phyloP scores from a whole-genome alignment of 2,113 vertebrate species.

The Gopherus evgoodei region DNA sequence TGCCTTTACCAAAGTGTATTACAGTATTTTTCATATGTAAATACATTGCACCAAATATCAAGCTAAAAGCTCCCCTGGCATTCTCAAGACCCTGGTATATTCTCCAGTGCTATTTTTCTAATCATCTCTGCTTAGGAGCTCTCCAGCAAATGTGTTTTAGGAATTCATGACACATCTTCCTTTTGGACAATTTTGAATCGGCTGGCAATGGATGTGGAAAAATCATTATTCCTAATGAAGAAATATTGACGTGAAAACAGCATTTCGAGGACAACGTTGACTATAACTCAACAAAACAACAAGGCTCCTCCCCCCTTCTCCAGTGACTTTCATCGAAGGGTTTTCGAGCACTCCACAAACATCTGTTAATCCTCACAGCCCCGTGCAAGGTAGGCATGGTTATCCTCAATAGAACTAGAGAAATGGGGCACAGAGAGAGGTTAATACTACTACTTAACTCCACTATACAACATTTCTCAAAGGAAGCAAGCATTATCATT shows the following conservation, averaged over 20 bases:
- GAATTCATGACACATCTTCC: constrained; percentile 73
- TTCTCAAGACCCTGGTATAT: constrained; percentile 51
- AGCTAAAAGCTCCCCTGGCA: constrained; percentile 64
- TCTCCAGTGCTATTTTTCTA: constrained; percentile 52
- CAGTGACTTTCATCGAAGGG: constrained; percentile 27
- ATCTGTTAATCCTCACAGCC: constrained; percentile 7
- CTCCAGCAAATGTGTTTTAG: constrained; percentile 60
- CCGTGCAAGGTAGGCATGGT: neutral
- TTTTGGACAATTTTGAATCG: constrained; percentile 69
- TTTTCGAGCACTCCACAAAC: constrained; percentile 46
- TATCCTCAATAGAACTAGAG: neutral
- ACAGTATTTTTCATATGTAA: constrained; percentile 52
- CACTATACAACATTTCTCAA: neutral
- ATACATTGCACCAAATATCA: constrained; percentile 56
- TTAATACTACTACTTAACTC: neutral
- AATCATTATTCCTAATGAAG: constrained; percentile 79
- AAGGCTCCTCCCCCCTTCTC: constrained; percentile 35
- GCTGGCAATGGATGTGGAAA: constrained; percentile 77
- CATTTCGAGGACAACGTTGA: constrained; percentile 74
- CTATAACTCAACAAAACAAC: constrained; percentile 61
- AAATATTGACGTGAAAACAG: constrained; percentile 77
- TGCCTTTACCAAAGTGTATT: constrained; percentile 18
- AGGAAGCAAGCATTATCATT: neutral
- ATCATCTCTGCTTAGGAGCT: constrained; percentile 66
- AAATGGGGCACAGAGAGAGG: neutral